Evolutionary conservation across 1,140 invertebrate species (phyloP).

Genomic region (Cepaea nemoralis): DNA sequence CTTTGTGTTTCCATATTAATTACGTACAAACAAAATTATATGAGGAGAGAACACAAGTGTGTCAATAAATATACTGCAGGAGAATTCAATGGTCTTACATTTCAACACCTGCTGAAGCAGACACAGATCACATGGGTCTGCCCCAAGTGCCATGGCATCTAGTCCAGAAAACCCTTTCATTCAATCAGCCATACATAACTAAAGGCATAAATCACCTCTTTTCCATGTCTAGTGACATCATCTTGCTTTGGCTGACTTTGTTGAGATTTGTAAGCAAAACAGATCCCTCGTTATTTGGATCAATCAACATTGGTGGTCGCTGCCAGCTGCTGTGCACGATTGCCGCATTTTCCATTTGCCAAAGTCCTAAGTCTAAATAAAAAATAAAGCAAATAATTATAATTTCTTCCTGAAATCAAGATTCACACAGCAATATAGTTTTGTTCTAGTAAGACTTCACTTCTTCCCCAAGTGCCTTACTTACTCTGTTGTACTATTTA

Average conservation of each 20-base stretch:
- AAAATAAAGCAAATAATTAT: too few species aligned
- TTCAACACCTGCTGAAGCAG: too few species aligned
- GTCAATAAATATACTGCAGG: too few species aligned
- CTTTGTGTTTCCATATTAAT: too few species aligned
- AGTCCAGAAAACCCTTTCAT: too few species aligned
- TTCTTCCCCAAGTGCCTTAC: not conserved
- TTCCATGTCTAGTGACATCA: conserved; percentile 67
- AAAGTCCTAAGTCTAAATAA: conserved; percentile 65
- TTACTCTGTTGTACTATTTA: too few species aligned
- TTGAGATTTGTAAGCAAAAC: conserved; percentile 63
- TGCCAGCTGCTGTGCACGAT: conserved; percentile 68
- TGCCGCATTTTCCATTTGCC: conserved; percentile 70
- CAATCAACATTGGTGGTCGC: conserved; percentile 69
- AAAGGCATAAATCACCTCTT: conserved; percentile 53
- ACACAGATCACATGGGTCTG: too few species aligned
- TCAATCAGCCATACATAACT: not conserved
- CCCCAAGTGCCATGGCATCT: too few species aligned
- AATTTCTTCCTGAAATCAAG: not conserved
- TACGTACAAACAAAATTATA: too few species aligned
- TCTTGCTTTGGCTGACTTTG: conserved; percentile 57
- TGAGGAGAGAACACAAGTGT: too few species aligned
- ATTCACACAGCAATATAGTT: not conserved
- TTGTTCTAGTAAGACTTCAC: not conserved
- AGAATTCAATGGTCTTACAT: too few species aligned
- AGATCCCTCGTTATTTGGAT: conserved; percentile 67